Percentiles rank a stretch among this genome's conserved stretches.
These are phyloP conservation scores for Eumerus sabulonum DNA, from an alignment of 2,888 invertebrate genomes.

Conservation along the genomic window DNA sequence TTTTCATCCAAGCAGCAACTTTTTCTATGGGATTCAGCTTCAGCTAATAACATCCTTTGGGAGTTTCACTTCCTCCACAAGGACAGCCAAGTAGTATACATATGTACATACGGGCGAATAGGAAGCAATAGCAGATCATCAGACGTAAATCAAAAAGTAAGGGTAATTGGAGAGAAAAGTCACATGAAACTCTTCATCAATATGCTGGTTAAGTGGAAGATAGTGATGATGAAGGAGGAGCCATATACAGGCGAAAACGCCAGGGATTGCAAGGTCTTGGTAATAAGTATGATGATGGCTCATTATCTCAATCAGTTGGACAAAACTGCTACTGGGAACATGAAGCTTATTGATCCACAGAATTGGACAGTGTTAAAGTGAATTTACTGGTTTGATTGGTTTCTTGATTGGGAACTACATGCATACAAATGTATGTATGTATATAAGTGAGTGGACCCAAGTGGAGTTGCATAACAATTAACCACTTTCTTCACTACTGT, in stretches of 20 bases:
- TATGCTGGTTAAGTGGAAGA: constrained; percentile 20
- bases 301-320: constrained; percentile 63
- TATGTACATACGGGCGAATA: background rate
- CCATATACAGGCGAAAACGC: background rate
- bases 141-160: constrained; percentile 52
- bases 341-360: constrained; percentile 36
- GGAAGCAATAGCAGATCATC: constrained; percentile 31
- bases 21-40: constrained; percentile 34
- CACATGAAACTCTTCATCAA: constrained; percentile 53
- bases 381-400: constrained; percentile 18
- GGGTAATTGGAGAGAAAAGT: constrained; percentile 51
- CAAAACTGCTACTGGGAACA: constrained; percentile 29
- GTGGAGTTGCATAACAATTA: too few species aligned
- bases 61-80: constrained; percentile 12
- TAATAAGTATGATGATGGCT: constrained; percentile 43
- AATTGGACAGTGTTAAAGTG: constrained; percentile 11
- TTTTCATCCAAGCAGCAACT: constrained; percentile 15
- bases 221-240: background rate
- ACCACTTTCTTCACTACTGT: too few species aligned
- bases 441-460: too few species aligned
- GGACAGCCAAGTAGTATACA: background rate
- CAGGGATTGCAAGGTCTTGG: constrained; percentile 17
- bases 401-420: too few species aligned
- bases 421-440: too few species aligned
- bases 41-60: constrained; percentile 60